Conservation (phyloP, 2,888 invertebrate species). For the Pseudococcus longispinus region DNA sequence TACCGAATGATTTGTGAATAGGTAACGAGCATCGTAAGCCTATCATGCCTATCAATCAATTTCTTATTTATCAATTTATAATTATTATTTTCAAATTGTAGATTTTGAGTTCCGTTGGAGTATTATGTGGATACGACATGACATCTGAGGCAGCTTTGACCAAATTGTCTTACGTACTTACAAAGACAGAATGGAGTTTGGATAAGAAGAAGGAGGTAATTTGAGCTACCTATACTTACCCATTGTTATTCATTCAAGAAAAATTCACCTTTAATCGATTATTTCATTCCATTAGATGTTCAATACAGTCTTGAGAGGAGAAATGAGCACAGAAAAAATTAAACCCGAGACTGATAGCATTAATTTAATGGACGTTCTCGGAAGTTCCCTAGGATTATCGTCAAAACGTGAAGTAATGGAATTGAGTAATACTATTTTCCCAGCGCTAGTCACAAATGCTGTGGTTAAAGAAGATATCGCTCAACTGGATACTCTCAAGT, state of each 20-base stretch:
- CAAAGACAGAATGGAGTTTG: slow-evolving; percentile 74
- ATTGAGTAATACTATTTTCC: slow-evolving; percentile 70
- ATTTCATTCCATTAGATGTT: slow-evolving; percentile 70
- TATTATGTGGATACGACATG: slow-evolving; percentile 84
- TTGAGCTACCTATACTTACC: not conserved
- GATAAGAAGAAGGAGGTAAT: slow-evolving; percentile 71
- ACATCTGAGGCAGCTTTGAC: slow-evolving; percentile 93
- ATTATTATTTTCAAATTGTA: slow-evolving; percentile 60
- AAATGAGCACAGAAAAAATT: slow-evolving; percentile 66
- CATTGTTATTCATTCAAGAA: not conserved
- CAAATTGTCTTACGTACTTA: slow-evolving; percentile 88
- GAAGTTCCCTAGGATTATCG: slow-evolving; percentile 67
- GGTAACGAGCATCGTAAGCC: no score
- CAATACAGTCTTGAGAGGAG: slow-evolving; percentile 79
- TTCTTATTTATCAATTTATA: not conserved
- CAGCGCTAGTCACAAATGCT: slow-evolving; percentile 74
- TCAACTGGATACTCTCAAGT: slow-evolving; percentile 61
- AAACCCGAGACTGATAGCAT: slow-evolving; percentile 61
- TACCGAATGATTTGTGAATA: no score
- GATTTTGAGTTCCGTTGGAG: slow-evolving; percentile 73
- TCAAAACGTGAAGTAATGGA: slow-evolving; percentile 68
- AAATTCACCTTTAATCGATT: not conserved
- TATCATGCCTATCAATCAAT: no score
- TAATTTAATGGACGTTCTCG: slow-evolving; percentile 68
- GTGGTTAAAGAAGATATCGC: slow-evolving; percentile 66